These are phyloP conservation scores for Nylanderia fulva DNA, from an alignment of 1,140 invertebrate species.

Conservation along the genomic window DNA sequence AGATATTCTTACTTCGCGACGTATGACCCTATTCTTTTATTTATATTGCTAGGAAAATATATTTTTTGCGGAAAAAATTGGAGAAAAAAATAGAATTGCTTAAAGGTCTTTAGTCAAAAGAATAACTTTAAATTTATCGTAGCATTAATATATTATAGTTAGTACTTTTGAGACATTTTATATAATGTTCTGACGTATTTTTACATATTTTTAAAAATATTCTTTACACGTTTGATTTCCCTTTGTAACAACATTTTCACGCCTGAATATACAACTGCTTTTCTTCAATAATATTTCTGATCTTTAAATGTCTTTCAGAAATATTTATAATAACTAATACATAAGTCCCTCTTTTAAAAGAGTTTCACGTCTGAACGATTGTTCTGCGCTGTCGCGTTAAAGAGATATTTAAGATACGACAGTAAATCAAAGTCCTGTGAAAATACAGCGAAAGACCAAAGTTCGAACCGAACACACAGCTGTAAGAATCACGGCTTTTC, in stretches of 20 bases:
- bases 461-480: conserved; percentile 52
- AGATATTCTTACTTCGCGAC: conserved; percentile 15
- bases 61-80: background rate
- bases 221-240: background rate
- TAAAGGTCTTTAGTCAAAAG: too few relatives aligned
- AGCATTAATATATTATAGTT: background rate
- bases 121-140: background rate
- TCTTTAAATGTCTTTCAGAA: background rate
- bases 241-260: too few relatives aligned
- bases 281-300: background rate
- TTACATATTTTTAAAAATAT: background rate
- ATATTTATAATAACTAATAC: background rate
- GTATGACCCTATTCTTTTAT: background rate
- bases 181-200: background rate
- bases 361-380: background rate
- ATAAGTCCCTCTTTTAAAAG: background rate
- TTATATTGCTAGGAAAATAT: background rate
- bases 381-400: conserved; percentile 6
- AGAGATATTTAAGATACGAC: conserved; percentile 28
- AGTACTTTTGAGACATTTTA: background rate
- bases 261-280: background rate
- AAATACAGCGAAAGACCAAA: conserved; percentile 7
- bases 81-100: background rate
- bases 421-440: conserved; percentile 29
- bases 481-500: conserved; percentile 43